Base-by-base conservation (phyloP, 2,113 vertebrate genomes). In the Phylloscopus trochiloides region DNA sequence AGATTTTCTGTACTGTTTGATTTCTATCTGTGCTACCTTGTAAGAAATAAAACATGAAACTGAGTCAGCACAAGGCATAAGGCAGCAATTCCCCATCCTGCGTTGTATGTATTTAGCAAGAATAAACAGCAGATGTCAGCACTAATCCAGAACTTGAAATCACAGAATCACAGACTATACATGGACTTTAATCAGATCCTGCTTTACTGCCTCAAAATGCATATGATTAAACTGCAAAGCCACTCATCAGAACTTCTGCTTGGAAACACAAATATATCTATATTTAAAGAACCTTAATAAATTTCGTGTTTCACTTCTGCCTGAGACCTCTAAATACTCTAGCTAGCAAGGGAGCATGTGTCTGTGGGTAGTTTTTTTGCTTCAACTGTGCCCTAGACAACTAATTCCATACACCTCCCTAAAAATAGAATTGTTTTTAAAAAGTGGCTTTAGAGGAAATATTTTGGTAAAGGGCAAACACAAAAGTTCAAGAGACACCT, bases 91-190 rank as follows among this genome's bases (percentile, higher is more conserved):
- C 16, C 12, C 20, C 21, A 4, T 14, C 10, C 32, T 36, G 10
- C 34, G 22, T 59, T 88, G 72, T 71, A 15, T 80, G 94, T 78
- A 61, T 16, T 31, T 77, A 79, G 28, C 48, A 88, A 74, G 36
- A 94, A 52, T 45, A 80, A 96, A 93, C 96, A 96, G 86, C 75
- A 97, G 96, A 94, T 96, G 96, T 96, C 96, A 97, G 93, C 94
- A 96, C 48, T 93, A 77, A 94, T 74, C 79, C 96, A 96, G 92
- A 86, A 78, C 68, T 75, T 92, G 57, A 88, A 94, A 77, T 13
- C 47, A 22, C 29, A 55, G 50, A 28, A 3, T 63, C 50, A 24
- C 26, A 52, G 38, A n/a, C 8, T 28, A 38, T 24, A 6, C 17
- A 32, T 8, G 34, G 59, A 55, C 73, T 88, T 90, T 48, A 70